Percentiles rank a stretch among this genome's conserved stretches.
Evolutionary conservation across 1,140 invertebrate species (phyloP).

Genomic region (Aphidius ervi): DNA sequence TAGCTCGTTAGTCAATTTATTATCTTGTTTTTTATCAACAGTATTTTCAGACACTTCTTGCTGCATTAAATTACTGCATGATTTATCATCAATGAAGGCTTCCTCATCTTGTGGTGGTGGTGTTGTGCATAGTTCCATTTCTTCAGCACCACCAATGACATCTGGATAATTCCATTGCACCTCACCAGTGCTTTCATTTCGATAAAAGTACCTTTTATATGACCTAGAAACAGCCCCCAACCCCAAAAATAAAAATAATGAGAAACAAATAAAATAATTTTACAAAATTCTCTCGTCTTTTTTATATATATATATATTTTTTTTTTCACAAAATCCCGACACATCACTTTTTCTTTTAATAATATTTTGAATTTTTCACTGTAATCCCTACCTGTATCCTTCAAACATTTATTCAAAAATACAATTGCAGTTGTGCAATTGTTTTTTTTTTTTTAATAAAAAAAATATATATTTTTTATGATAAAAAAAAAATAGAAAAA

Average conservation of each 20-base stretch:
- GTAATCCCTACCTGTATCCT: slow-evolving; percentile 36
- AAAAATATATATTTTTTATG: background rate
- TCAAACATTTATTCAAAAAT: slow-evolving; percentile 12
- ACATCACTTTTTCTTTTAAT: slow-evolving; percentile 22
- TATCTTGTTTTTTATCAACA: background rate
- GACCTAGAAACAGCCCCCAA: slow-evolving; percentile 57
- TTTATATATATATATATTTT: slow-evolving; percentile 14
- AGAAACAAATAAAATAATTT: slow-evolving; percentile 27
- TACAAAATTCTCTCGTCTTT: slow-evolving; percentile 5
- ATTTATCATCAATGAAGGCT: background rate
- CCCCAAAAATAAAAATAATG: slow-evolving; percentile 38
- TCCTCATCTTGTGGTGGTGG: slow-evolving; percentile 54
- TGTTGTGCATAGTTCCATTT: slow-evolving; percentile 62
- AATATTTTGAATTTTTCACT: slow-evolving; percentile 28
- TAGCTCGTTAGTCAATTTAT: background rate
- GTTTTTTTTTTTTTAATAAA: slow-evolving; percentile 10
- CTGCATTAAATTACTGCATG: background rate
- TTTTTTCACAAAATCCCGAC: slow-evolving; percentile 8
- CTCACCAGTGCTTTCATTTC: slow-evolving; percentile 56
- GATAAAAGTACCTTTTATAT: slow-evolving; percentile 69
- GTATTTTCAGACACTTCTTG: too few species aligned
- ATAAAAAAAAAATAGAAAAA: slow-evolving; percentile 5
- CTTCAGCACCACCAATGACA: slow-evolving; percentile 55
- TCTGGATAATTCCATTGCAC: slow-evolving; percentile 68
- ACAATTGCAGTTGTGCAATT: slow-evolving; percentile 7